A percentile compares a stretch with the other conserved stretches of the same genome.
Evolutionary conservation across 2,888 invertebrate species (phyloP).

Genomic region (Andrena chrysosceles): DNA sequence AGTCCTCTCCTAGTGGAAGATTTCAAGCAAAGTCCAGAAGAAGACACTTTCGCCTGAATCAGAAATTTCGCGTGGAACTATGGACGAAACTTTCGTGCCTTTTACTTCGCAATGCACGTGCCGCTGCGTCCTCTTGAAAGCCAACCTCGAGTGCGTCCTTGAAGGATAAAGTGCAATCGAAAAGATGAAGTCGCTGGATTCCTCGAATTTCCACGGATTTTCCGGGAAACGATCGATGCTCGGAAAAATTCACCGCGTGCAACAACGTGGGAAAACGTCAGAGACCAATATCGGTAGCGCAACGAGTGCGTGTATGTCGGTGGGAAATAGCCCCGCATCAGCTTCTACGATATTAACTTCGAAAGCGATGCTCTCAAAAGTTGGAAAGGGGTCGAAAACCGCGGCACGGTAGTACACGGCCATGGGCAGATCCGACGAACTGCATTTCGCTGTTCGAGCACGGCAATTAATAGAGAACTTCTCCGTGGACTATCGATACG

Average conservation of each 20-base stretch:
- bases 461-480: constrained; percentile 30
- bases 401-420: neutral
- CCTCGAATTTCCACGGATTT: neutral
- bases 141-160: neutral
- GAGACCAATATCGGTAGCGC: neutral
- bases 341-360: constrained; percentile 30
- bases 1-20: too few relatives aligned
- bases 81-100: constrained; percentile 4
- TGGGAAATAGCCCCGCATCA: constrained; percentile 24
- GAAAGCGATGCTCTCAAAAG: constrained; percentile 30
- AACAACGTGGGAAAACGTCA: constrained; percentile 21
- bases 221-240: neutral
- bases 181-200: neutral
- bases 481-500: neutral
- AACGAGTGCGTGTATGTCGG: neutral
- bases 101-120: constrained; percentile 6
- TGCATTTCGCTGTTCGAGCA: neutral
- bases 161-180: neutral
- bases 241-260: neutral
- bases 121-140: neutral
- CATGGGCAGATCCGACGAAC: constrained; percentile 3
- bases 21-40: too few relatives aligned
- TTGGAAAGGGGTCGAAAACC: constrained; percentile 52
- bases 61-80: neutral
- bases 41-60: too few relatives aligned